These are phyloP conservation scores for Choristoneura fumiferana DNA, from an alignment of 1,140 invertebrate species.

Conservation along the genomic window DNA sequence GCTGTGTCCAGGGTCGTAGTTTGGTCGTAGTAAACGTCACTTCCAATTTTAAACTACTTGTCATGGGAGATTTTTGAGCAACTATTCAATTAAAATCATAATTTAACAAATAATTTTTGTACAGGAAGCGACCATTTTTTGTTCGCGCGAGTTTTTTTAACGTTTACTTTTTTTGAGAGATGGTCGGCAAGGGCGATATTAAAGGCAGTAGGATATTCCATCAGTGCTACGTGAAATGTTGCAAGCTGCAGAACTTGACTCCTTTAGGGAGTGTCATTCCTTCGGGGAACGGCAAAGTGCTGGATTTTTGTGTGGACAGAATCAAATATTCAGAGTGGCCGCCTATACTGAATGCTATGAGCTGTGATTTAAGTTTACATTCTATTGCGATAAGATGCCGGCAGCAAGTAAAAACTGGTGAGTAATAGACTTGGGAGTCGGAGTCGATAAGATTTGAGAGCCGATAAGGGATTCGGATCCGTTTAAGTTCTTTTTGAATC, in stretches of 20 bases:
- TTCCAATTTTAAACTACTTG: constrained; percentile 50
- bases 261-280: constrained; percentile 62
- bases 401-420: constrained; percentile 69
- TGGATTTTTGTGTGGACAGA: constrained; percentile 84
- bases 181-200: constrained; percentile 67
- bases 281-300: constrained; percentile 60
- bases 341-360: constrained; percentile 83
- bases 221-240: constrained; percentile 74
- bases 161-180: constrained; percentile 43
- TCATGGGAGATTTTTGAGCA: constrained; percentile 48
- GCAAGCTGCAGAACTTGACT: constrained; percentile 70
- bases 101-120: constrained; percentile 36
- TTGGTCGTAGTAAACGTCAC: too few species aligned
- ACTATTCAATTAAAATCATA: constrained; percentile 40
- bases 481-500: too few species aligned
- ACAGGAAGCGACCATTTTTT: constrained; percentile 25
- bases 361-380: constrained; percentile 81
- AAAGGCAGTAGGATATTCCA: constrained; percentile 71
- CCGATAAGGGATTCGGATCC: too few species aligned
- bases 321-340: constrained; percentile 84
- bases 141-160: constrained; percentile 29
- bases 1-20: too few species aligned
- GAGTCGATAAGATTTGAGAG: too few species aligned
- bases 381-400: constrained; percentile 77
- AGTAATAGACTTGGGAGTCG: constrained; percentile 24